Percentiles rank a stretch among this genome's conserved stretches.
phyloP scores from a whole-genome alignment of 2,113 vertebrate species.

The Phalacrocorax carbo region DNA sequence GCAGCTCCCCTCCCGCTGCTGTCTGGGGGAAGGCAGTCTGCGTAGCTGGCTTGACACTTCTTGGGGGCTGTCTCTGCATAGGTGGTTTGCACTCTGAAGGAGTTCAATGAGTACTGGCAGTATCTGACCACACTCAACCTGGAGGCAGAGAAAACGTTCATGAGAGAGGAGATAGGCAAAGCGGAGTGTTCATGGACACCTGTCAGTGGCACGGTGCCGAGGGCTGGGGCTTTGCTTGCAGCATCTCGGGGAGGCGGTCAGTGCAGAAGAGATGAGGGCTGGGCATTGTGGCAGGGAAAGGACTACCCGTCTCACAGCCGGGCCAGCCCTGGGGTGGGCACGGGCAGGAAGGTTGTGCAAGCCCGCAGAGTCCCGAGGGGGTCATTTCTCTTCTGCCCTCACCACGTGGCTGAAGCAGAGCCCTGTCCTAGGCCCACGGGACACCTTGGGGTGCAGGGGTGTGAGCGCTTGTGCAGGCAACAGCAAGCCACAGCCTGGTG shows the following conservation, averaged over 20 bases:
- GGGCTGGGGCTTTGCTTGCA: background rate
- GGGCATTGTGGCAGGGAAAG: background rate
- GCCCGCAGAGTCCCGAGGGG: too few species aligned
- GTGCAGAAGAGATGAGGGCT: too few species aligned
- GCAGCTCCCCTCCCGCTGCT: background rate
- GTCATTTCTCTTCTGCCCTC: too few species aligned
- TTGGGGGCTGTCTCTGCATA: background rate
- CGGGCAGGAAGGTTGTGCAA: too few species aligned
- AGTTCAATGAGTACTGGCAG: background rate
- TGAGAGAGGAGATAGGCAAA: background rate
- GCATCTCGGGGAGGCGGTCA: background rate
- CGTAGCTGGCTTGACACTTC: background rate
- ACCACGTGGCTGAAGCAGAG: too few species aligned
- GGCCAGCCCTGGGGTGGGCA: too few species aligned
- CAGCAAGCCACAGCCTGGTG: too few species aligned
- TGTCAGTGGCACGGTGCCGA: background rate
- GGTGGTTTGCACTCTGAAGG: background rate
- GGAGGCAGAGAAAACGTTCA: too few species aligned
- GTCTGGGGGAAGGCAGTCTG: background rate
- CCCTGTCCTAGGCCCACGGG: too few species aligned
- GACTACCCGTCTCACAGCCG: background rate
- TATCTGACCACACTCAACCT: background rate
- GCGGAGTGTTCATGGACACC: accelerated
- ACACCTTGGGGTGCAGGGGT: too few species aligned
- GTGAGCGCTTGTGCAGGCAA: too few species aligned